A percentile compares a stretch with the other conserved stretches of the same genome.
Evolutionary conservation across 2,888 invertebrate species (phyloP).

Genomic region (Enoplolaimus lenunculus): DNA sequence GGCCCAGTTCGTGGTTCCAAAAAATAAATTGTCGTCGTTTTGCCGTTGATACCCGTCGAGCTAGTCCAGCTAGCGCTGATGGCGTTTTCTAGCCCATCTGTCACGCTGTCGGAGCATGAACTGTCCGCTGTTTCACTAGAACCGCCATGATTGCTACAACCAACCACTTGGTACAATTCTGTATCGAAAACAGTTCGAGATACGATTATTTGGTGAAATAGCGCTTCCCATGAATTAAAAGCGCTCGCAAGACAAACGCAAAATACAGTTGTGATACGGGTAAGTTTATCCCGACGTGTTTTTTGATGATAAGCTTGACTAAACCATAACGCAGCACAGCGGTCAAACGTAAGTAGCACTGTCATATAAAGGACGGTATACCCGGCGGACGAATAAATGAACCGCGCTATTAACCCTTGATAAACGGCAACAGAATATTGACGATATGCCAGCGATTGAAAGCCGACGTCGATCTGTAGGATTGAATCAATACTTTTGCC

Average conservation of each 20-base stretch:
- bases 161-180: neutral
- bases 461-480: neutral
- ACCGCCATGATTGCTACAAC: neutral
- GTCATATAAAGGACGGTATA: slow-evolving; percentile 15
- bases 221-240: slow-evolving; percentile 14
- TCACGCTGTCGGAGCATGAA: no score
- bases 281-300: neutral
- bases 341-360: slow-evolving; percentile 7
- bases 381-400: neutral
- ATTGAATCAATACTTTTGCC: neutral
- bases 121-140: neutral
- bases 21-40: neutral
- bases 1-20: neutral
- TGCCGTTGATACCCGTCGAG: no score
- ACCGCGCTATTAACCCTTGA: slow-evolving; percentile 3
- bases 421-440: neutral
- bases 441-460: no score
- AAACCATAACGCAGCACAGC: slow-evolving; percentile 12
- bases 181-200: neutral
- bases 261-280: neutral
- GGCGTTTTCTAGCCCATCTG: no score
- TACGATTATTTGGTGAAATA: slow-evolving; percentile 3
- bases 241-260: neutral
- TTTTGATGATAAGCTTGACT: neutral
- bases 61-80: no score